These are phyloP conservation scores for Callyntrura sp. DNA, from an alignment of 2,888 invertebrate species.

Conservation along the genomic window DNA sequence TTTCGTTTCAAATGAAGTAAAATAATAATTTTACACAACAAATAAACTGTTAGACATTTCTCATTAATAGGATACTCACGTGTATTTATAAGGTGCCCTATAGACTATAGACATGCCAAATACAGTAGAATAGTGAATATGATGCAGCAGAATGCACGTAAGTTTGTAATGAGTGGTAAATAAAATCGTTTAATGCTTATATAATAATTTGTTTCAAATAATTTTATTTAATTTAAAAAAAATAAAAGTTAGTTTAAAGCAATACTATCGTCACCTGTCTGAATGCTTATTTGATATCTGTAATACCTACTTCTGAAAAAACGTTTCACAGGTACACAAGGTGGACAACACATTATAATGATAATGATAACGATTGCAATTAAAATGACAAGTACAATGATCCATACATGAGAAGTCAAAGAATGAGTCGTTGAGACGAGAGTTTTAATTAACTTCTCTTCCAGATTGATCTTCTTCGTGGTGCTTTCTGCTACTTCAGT, in stretches of 20 bases:
- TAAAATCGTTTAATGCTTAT: background rate
- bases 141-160: background rate
- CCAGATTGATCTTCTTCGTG: background rate
- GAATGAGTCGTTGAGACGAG: too few species aligned
- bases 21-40: background rate
- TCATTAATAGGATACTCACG: background rate
- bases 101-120: too few species aligned
- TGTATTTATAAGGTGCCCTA: too few species aligned
- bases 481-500: background rate
- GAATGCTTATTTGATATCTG: background rate
- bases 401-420: too few species aligned
- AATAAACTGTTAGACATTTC: background rate
- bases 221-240: too few species aligned
- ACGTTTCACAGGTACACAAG: conserved; percentile 17
- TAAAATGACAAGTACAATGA: background rate
- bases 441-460: background rate
- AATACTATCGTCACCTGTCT: background rate
- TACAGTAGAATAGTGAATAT: too few species aligned
- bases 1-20: background rate
- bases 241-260: background rate
- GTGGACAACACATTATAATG: conserved; percentile 26
- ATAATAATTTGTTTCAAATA: background rate
- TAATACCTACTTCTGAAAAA: background rate
- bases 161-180: background rate
- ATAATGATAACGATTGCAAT: conserved; percentile 26